Evolutionary conservation across 92 coral and sea anemone genomes (phyloP).

Genomic region (Anthopleura xanthogrammica): DNA sequence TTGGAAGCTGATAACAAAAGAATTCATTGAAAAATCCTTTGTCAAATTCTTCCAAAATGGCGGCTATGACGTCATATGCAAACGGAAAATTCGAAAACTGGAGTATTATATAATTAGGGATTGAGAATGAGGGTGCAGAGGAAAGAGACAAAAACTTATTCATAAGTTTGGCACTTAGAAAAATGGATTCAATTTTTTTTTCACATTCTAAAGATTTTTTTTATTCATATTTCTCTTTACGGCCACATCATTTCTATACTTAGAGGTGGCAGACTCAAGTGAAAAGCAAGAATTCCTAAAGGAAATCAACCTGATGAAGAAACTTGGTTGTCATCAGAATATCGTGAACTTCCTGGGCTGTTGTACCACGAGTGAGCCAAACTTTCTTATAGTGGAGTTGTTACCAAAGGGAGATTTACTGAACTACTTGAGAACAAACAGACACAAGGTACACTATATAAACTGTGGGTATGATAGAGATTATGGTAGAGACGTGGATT

Average conservation of each 20-base stretch:
- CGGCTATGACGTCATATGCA: too few species aligned
- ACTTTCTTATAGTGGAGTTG: conserved; percentile 15
- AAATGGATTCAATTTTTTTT: too few species aligned
- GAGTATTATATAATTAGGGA: too few species aligned
- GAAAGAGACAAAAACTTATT: too few species aligned
- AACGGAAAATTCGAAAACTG: too few species aligned
- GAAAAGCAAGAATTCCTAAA: conserved; percentile 18
- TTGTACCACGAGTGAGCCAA: conserved; percentile 20
- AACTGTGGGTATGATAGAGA: neutral
- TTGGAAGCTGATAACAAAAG: too few species aligned
- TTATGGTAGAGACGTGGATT: neutral
- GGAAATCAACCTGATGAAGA: conserved; percentile 33
- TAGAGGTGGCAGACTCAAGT: conserved; percentile 12
- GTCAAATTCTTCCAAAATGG: too few species aligned
- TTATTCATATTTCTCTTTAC: neutral
- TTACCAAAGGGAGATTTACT: conserved; percentile 22
- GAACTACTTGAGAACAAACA: conserved; percentile 21
- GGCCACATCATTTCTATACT: neutral
- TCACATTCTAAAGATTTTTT: too few species aligned
- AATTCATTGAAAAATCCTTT: too few species aligned
- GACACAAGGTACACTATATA: conserved; percentile 18
- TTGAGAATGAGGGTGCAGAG: too few species aligned
- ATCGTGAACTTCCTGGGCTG: conserved; percentile 30
- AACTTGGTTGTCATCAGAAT: conserved; percentile 27
- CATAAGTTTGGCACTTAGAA: too few species aligned